Percentiles rank a stretch among this genome's conserved stretches.
These are phyloP conservation scores for Pogonomyrmex californicus DNA, from an alignment of 1,140 invertebrate genomes.

Conservation along the genomic window DNA sequence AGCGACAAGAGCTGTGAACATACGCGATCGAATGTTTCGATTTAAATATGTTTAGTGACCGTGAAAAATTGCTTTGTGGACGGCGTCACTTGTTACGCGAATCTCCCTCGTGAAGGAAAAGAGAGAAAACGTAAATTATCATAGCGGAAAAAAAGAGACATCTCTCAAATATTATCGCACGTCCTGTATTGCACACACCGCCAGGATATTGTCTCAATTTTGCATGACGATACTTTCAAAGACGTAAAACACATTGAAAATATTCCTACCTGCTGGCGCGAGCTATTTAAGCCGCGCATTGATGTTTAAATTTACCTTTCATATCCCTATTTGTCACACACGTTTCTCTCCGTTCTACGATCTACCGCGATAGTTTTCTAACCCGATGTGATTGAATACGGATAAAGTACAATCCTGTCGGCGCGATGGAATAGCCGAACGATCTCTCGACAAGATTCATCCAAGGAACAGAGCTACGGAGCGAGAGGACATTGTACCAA, in stretches of 20 bases:
- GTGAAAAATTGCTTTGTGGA: conserved; percentile 49
- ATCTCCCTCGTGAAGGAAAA: background rate
- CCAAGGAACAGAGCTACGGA: conserved; percentile 31
- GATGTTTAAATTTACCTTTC: background rate
- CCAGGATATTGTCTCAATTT: background rate
- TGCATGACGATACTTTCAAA: background rate
- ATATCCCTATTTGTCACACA: background rate
- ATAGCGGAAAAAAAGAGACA: background rate
- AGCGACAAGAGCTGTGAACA: conserved; percentile 35
- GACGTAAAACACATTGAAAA: conserved; percentile 1
- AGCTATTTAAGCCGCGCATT: background rate
- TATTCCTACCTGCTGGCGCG: background rate
- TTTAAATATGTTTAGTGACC: conserved; percentile 51
- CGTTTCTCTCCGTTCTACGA: conserved; percentile 1
- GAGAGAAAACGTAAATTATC: conserved; percentile 17
- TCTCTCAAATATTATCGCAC: conserved; percentile 13
- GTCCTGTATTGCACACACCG: background rate
- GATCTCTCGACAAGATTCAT: conserved; percentile 23
- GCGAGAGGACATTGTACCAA: conserved; percentile 39
- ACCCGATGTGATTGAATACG: conserved; percentile 48
- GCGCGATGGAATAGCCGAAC: conserved; percentile 45
- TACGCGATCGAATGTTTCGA: conserved; percentile 41
- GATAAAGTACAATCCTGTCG: conserved; percentile 57
- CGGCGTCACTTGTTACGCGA: conserved; percentile 18
- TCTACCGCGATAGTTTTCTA: conserved; percentile 39